Conservation (phyloP, 2,113 vertebrate genomes). For the Merops nubicus region DNA sequence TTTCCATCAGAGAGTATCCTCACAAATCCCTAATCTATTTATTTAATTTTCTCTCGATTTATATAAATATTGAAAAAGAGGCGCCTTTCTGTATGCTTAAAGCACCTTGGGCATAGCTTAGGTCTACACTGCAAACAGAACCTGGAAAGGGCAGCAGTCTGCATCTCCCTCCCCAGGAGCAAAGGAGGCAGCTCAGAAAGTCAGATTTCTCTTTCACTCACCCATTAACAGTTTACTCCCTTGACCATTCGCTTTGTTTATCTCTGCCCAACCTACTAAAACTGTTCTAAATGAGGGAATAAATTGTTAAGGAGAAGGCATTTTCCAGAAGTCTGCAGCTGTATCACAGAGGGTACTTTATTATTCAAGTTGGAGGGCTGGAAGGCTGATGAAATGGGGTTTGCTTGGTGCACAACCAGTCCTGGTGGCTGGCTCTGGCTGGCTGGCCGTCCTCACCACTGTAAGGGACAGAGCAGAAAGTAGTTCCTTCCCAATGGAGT, state of each 20-base stretch:
- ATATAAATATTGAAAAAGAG: conserved; percentile 67
- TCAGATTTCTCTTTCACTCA: conserved; percentile 13
- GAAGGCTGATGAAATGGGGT: neutral
- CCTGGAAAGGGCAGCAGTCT: conserved; percentile 19
- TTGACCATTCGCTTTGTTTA: conserved; percentile 41
- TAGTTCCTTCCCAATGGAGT: neutral
- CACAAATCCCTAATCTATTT: conserved; percentile 67
- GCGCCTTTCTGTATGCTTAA: conserved; percentile 60
- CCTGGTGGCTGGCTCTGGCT: neutral
- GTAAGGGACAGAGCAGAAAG: neutral
- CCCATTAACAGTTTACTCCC: conserved; percentile 28
- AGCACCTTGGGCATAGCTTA: conserved; percentile 60
- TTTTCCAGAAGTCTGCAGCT: neutral
- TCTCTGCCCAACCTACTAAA: neutral
- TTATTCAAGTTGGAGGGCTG: neutral
- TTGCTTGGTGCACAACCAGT: neutral
- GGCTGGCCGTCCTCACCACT: neutral
- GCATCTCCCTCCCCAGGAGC: conserved; percentile 9
- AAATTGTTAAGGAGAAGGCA: neutral
- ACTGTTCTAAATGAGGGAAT: conserved; percentile 1
- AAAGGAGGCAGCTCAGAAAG: conserved; percentile 15
- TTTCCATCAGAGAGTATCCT: conserved; percentile 59
- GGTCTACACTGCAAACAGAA: conserved; percentile 46
- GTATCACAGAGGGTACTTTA: neutral
- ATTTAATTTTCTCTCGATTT: conserved; percentile 69